These are phyloP conservation scores for Xestoiulus laeticollis DNA, from an alignment of 2,888 invertebrate genomes.

Conservation along the genomic window DNA sequence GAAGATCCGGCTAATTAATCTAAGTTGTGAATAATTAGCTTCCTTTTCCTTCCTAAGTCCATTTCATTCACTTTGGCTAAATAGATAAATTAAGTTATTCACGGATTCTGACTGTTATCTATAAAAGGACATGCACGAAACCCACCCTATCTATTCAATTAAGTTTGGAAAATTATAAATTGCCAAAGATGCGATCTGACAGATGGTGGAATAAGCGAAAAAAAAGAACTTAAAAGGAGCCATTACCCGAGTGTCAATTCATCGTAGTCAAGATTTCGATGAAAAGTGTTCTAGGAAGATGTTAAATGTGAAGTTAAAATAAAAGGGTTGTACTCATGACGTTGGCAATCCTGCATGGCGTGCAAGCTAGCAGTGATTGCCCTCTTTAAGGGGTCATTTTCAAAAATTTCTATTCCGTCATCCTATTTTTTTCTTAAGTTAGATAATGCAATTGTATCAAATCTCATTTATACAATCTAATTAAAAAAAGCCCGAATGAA, in stretches of 20 bases:
- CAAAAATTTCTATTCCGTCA: not conserved
- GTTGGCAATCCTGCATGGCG: not conserved
- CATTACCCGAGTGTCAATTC: slow-evolving; percentile 7
- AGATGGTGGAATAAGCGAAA: not conserved
- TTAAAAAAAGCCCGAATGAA: not conserved
- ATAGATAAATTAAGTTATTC: slow-evolving; percentile 31
- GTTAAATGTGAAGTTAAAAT: not conserved
- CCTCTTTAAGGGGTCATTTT: not conserved
- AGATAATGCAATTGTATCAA: not conserved
- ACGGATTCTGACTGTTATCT: not conserved
- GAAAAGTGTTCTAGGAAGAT: not conserved
- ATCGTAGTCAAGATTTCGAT: not conserved
- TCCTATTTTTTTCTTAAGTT: not conserved
- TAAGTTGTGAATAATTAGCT: slow-evolving; percentile 41
- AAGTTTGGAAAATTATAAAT: slow-evolving; percentile 11
- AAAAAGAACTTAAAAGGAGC: not conserved
- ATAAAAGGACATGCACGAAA: not conserved
- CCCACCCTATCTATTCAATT: not conserved
- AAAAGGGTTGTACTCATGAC: too few species aligned
- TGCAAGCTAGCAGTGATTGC: not conserved
- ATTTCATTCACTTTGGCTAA: not conserved
- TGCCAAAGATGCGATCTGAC: slow-evolving; percentile 29
- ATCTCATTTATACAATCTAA: not conserved
- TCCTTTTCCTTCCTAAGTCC: not conserved
- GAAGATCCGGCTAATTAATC: slow-evolving; percentile 21